A percentile compares a stretch with the other conserved stretches of the same genome.
phyloP scores from a whole-genome alignment of 2,797 vertebrate genomes.

The Lagodon rhomboides region DNA sequence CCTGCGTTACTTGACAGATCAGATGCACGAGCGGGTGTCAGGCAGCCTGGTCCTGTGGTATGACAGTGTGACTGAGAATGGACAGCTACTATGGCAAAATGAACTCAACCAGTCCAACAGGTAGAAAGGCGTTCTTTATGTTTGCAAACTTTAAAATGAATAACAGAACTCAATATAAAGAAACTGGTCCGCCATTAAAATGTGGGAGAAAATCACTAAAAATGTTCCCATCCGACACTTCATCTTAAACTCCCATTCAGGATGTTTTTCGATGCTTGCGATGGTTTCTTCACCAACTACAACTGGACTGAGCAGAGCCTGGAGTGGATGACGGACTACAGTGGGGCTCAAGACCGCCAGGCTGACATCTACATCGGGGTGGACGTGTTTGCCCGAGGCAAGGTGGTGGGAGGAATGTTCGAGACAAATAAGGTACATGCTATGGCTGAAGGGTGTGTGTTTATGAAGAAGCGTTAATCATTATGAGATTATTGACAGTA shows the following conservation, averaged over 20 bases:
- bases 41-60: conserved; percentile 94
- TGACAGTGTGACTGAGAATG: conserved; percentile 89
- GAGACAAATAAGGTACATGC: conserved; percentile 90
- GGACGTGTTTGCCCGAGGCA: conserved; percentile 93
- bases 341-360: conserved; percentile 68
- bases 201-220: no score
- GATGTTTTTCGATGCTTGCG: conserved; percentile 92
- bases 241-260: conserved; percentile 69
- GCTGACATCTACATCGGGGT: conserved; percentile 90
- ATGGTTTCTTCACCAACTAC: conserved; percentile 97
- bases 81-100: conserved; percentile 92
- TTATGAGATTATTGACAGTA: conserved; percentile 43
- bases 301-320: conserved; percentile 93
- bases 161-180: neutral
- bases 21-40: conserved; percentile 85
- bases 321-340: conserved; percentile 76
- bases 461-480: neutral
- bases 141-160: neutral
- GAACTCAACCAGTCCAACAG: conserved; percentile 91
- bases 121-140: conserved; percentile 61
- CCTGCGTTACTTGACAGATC: conserved; percentile 87
- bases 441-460: no score
- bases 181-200: neutral
- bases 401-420: conserved; percentile 90
- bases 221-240: neutral